Evolutionary conservation across 2,797 vertebrate genomes (phyloP), one percentile per base, ranked within the genome.

Genomic region (Salarias fasciatus): DNA sequence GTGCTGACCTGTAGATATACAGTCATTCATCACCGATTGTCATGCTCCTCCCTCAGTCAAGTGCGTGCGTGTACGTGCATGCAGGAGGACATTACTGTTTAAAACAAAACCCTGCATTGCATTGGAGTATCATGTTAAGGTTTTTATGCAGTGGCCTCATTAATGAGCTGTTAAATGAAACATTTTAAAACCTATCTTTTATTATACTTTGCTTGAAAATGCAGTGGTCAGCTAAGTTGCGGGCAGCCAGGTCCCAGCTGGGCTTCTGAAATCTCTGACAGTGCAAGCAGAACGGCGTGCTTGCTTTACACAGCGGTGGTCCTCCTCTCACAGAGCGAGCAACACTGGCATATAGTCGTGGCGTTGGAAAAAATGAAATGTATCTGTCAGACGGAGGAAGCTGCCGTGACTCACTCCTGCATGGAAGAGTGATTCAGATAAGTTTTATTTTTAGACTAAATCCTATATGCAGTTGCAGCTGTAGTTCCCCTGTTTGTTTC

Each of bases 371-470:
- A 4, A 1, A 29, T 18, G 15, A 29, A 31, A 44, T 18, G 7
- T 53, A 18, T 67, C 14, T 31, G 58, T 38, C 14, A 13, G 33
- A 64, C 28, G 38, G 70, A 6, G 28, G 58, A 53, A 12, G 51
- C 59, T 63, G 57, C 47, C 67, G 59, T 83, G 82, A 85, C 58
- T 87, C 83, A 85, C 53, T 41, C 28, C 64, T 57, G 41, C 60
- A 31, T 56, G 47, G 35, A 37, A 28, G 59, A 44, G 37, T 86
- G 85, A 84, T 73, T 71, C 61, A 79, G 62, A 77, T 30, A 7
- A 44, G n/a, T 31, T 67, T 54, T 79, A 72, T 76, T 71, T 81
- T 74, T 72, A 69, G 56, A 60, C 28, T 6, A 31, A 8, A 60
- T 42, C 49, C 0, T 79, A 65, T 74, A 46, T 54, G 41, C 41